Percentiles rank a stretch among this genome's conserved stretches.
Evolutionary conservation across 2,888 invertebrate genomes (phyloP).

Genomic region (Cryptops parisi): DNA sequence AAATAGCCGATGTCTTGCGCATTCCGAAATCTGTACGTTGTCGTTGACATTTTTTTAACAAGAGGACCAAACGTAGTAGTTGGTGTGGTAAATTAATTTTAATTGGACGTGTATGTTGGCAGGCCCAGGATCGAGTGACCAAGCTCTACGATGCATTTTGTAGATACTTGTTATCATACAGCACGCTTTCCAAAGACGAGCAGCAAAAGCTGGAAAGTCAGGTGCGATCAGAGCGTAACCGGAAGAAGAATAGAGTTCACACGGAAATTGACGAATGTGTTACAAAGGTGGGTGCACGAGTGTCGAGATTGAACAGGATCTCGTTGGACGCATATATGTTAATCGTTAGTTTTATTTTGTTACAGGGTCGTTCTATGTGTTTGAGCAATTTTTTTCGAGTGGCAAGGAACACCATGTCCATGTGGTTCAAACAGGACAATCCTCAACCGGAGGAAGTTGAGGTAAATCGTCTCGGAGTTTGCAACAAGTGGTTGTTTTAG

Average conservation of each 20-base stretch:
- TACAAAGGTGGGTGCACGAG: constrained; percentile 20
- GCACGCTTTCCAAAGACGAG: constrained; percentile 60
- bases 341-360: not conserved
- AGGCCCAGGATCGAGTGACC: constrained; percentile 55
- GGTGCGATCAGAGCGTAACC: constrained; percentile 41
- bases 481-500: not conserved
- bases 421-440: constrained; percentile 58
- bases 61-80: not conserved
- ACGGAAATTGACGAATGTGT: constrained; percentile 23
- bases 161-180: constrained; percentile 78
- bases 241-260: constrained; percentile 13
- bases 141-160: constrained; percentile 80
- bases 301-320: not conserved
- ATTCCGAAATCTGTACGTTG: constrained; percentile 49
- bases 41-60: not conserved
- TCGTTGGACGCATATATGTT: not conserved
- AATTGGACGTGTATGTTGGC: not conserved
- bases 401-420: constrained; percentile 62
- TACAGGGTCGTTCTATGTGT: constrained; percentile 63
- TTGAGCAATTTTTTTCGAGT: constrained; percentile 63
- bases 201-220: constrained; percentile 53
- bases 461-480: constrained; percentile 24
- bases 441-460: constrained; percentile 52
- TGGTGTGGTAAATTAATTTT: not conserved
- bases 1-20: constrained; percentile 75